phyloP scores from a whole-genome alignment of 30 jellyfish, hydroid and myxozoan species.

The Hydractinia symbiolongicarpus region DNA sequence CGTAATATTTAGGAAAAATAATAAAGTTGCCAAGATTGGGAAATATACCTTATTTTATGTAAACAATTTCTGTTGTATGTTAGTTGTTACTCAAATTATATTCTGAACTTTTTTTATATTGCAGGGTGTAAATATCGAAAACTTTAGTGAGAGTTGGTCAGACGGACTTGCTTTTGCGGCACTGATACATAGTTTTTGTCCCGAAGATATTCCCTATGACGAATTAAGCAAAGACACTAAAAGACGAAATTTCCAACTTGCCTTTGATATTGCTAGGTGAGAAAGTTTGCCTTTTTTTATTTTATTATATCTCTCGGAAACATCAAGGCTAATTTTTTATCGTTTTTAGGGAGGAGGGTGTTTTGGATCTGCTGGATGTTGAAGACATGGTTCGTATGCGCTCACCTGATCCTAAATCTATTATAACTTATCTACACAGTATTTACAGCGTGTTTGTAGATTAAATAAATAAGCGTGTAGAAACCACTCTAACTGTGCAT shows the following conservation, averaged over 20 bases:
- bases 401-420: slow-evolving; percentile 80
- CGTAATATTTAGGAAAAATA: not conserved
- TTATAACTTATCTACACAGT: slow-evolving; percentile 77
- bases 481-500: too few species aligned
- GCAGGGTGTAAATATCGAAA: slow-evolving; percentile 86
- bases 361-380: slow-evolving; percentile 66
- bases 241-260: slow-evolving; percentile 69
- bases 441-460: slow-evolving; percentile 65
- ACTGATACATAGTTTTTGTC: slow-evolving; percentile 58
- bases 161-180: slow-evolving; percentile 96
- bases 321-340: not conserved
- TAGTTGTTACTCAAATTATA: not conserved
- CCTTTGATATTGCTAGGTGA: slow-evolving; percentile 79
- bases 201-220: slow-evolving; percentile 79
- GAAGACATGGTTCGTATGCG: slow-evolving; percentile 74
- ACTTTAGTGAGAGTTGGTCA: slow-evolving; percentile 89
- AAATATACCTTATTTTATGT: not conserved
- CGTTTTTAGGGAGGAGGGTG: slow-evolving; percentile 70
- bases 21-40: not conserved
- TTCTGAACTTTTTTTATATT: not conserved
- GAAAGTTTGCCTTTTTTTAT: slow-evolving; percentile 8
- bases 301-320: not conserved
- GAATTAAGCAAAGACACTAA: slow-evolving; percentile 59
- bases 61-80: not conserved
- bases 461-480: too few species aligned